Percentiles rank a stretch among this genome's conserved stretches.
Conservation (phyloP, 2,797 vertebrate species). For the Pangasius larnaudii region DNA sequence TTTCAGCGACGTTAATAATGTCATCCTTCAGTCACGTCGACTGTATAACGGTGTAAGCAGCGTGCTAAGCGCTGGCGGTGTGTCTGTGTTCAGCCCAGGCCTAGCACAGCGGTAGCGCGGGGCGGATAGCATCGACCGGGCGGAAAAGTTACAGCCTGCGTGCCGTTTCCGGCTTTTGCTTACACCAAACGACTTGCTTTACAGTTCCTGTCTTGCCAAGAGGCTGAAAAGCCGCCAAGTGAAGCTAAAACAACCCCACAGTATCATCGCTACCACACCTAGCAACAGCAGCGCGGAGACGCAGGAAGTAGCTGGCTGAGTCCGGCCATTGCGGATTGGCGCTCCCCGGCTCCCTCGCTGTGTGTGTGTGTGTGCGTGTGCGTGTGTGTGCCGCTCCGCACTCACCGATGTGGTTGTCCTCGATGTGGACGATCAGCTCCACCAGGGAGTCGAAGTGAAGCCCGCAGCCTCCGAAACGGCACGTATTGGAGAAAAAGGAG, state of each 20-base stretch:
- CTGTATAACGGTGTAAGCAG: background rate
- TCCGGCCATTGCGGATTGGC: slow-evolving; percentile 32
- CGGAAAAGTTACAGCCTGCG: slow-evolving; percentile 2
- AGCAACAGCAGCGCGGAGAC: slow-evolving; percentile 84
- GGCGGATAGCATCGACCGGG: slow-evolving; percentile 5
- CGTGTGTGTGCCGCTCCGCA: background rate
- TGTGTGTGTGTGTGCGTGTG: background rate
- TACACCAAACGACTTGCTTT: background rate
- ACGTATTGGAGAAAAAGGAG: slow-evolving; percentile 97
- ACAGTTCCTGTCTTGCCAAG: background rate
- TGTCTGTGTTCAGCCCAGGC: background rate
- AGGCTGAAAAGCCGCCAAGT: background rate
- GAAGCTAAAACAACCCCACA: background rate
- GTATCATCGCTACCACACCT: slow-evolving; percentile 74
- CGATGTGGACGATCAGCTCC: slow-evolving; percentile 97
- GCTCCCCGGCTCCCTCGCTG: background rate
- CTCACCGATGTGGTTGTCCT: slow-evolving; percentile 96
- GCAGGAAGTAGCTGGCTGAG: slow-evolving; percentile 77
- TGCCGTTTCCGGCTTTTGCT: background rate
- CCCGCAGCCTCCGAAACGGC: slow-evolving; percentile 93
- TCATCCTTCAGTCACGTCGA: background rate
- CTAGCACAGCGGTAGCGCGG: background rate
- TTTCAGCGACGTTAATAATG: background rate
- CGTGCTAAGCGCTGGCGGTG: background rate
- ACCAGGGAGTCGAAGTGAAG: slow-evolving; percentile 91